These are phyloP conservation scores for Microtus richardsoni DNA, from an alignment of 2,113 vertebrate genomes.

Conservation along the genomic window DNA sequence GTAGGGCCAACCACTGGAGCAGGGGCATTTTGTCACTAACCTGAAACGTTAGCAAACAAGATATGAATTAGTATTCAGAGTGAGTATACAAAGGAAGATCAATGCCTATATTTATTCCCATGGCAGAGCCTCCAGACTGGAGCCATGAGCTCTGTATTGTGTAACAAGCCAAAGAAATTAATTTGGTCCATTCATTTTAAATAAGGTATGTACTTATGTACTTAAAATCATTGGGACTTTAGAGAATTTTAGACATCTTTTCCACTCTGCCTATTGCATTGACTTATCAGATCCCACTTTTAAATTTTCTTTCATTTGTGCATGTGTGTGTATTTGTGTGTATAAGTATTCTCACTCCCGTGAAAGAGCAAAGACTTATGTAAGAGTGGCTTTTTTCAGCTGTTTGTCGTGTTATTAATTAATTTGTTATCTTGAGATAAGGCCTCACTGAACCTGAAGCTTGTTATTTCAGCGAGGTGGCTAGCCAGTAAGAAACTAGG, in stretches of 20 bases:
- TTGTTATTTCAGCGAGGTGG: background rate
- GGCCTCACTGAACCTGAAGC: background rate
- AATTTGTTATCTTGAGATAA: background rate
- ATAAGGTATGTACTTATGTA: background rate
- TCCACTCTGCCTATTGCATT: background rate
- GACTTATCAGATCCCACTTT: background rate
- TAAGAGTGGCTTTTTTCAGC: background rate
- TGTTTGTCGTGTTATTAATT: background rate
- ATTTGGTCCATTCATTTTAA: background rate
- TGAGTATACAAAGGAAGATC: background rate
- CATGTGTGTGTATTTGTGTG: background rate
- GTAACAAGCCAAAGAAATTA: background rate
- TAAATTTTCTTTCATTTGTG: background rate
- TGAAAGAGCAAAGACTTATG: background rate
- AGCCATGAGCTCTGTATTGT: background rate
- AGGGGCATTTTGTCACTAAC: background rate
- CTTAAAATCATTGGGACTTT: background rate
- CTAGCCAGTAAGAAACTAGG: background rate
- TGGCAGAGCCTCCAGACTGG: background rate
- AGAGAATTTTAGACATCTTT: background rate
- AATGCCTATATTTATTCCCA: background rate
- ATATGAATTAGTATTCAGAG: background rate
- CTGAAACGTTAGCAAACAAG: background rate
- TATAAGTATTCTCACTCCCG: too few relatives aligned
- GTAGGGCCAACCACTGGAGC: background rate